A percentile compares a stretch with the other conserved stretches of the same genome.
These are phyloP conservation scores for Hystrix brachyura DNA, from an alignment of 2,113 vertebrate genomes.

Conservation along the genomic window DNA sequence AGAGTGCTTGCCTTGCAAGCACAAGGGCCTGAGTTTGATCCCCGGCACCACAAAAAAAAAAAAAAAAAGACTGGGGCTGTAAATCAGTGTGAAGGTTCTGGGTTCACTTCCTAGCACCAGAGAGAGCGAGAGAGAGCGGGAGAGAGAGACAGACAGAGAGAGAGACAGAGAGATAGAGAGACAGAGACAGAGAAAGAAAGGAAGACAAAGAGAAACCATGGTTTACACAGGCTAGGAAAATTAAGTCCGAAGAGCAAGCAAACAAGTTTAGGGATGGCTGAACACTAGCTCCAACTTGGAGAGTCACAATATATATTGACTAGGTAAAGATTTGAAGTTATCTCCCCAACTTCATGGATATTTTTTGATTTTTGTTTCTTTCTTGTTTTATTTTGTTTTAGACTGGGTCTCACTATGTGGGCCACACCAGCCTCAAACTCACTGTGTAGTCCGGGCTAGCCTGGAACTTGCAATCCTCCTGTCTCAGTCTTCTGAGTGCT, in stretches of 20 bases:
- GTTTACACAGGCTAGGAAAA: background rate
- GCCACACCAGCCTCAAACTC: background rate
- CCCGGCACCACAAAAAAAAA: background rate
- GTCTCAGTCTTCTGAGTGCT: background rate
- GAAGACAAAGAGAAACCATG: rapidly evolving
- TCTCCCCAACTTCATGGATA: background rate
- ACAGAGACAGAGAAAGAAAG: rapidly evolving
- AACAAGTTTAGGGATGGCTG: background rate
- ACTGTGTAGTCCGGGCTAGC: background rate
- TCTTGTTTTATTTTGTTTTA: background rate
- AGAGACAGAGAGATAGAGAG: background rate
- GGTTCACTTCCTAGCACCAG: background rate
- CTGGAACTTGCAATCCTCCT: background rate
- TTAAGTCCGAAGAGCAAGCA: background rate
- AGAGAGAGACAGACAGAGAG: background rate
- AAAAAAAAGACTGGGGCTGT: background rate
- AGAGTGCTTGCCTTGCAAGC: no score
- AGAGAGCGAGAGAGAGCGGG: no score
- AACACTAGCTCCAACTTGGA: no score
- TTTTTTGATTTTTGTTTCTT: background rate
- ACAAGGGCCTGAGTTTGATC: background rate
- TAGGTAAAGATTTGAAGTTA: background rate
- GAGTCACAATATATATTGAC: background rate
- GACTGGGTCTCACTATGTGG: background rate
- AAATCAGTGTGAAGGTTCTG: background rate